Conservation (phyloP, 2,888 invertebrate species). For the Azorinus chamasolen region DNA sequence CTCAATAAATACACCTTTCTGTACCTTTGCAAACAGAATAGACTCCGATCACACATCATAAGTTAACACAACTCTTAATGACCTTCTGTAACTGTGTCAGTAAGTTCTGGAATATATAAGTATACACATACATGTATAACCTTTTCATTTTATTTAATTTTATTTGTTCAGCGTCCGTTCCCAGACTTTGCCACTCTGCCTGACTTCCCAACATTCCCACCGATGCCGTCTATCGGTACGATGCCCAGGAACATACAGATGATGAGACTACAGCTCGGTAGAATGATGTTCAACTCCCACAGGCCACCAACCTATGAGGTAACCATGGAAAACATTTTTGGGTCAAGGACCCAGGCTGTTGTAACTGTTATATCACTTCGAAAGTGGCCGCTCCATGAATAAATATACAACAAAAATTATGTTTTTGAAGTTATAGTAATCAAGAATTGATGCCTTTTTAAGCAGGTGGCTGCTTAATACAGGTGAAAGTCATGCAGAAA, state of each 20-base stretch:
- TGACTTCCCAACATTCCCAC: constrained; percentile 62
- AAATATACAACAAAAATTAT: neutral
- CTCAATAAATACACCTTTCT: too few relatives aligned
- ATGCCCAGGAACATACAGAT: constrained; percentile 84
- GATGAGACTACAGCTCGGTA: constrained; percentile 87
- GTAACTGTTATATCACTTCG: neutral
- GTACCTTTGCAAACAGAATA: too few relatives aligned
- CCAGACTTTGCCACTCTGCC: constrained; percentile 66
- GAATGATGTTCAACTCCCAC: constrained; percentile 88
- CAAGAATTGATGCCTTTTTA: too few relatives aligned
- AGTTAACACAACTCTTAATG: too few relatives aligned
- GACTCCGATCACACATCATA: too few relatives aligned
- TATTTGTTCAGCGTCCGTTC: constrained; percentile 52
- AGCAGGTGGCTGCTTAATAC: too few relatives aligned
- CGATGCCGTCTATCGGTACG: constrained; percentile 72
- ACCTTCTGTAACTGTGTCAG: too few relatives aligned
- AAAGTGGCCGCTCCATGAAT: neutral
- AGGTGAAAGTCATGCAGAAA: too few relatives aligned
- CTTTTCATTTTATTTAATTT: neutral
- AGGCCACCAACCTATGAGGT: constrained; percentile 87
- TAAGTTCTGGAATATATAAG: too few relatives aligned
- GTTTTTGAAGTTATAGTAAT: too few relatives aligned
- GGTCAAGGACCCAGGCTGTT: neutral
- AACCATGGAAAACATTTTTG: constrained; percentile 1
- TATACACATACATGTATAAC: too few relatives aligned